Conservation (phyloP, 2,888 invertebrate genomes). For the Tenthredo mesomela region DNA sequence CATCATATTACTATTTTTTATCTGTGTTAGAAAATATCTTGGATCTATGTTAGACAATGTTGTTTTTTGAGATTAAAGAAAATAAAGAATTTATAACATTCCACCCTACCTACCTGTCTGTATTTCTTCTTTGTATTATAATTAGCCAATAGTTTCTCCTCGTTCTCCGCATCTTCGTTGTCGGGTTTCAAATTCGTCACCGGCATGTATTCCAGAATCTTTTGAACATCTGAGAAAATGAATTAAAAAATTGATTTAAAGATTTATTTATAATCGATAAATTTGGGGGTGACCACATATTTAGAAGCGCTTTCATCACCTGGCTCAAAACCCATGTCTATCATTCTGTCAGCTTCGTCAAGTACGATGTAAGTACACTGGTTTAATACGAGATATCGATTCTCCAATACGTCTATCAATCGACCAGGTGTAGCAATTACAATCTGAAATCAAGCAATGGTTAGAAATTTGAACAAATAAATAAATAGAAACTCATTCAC, state of each 20-base stretch:
- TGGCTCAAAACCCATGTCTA: slow-evolving; percentile 99
- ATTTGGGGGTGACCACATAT: neutral
- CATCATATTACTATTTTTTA: too few relatives aligned
- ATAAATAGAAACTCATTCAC: neutral
- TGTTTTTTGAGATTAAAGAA: neutral
- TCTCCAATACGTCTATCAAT: slow-evolving; percentile 98
- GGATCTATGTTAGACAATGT: neutral
- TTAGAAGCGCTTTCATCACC: slow-evolving; percentile 71
- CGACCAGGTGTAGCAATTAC: slow-evolving; percentile 99
- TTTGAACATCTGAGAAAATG: slow-evolving; percentile 88
- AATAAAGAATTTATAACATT: slow-evolving; percentile 22
- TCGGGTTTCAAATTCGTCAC: slow-evolving; percentile 99
- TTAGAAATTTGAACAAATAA: neutral
- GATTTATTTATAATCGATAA: neutral
- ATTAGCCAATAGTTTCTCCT: slow-evolving; percentile 92
- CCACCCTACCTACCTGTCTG: slow-evolving; percentile 85
- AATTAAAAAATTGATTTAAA: neutral
- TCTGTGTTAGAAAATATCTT: neutral
- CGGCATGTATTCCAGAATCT: slow-evolving; percentile 98
- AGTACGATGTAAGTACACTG: slow-evolving; percentile 99
- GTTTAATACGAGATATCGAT: slow-evolving; percentile 96
- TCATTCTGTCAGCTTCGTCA: slow-evolving; percentile 99
- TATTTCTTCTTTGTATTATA: slow-evolving; percentile 98
- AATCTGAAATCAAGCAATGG: slow-evolving; percentile 80
- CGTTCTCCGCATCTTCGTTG: slow-evolving; percentile 98